Conservation (phyloP, 1,140 invertebrate genomes). For the Anadara kagoshimensis region DNA sequence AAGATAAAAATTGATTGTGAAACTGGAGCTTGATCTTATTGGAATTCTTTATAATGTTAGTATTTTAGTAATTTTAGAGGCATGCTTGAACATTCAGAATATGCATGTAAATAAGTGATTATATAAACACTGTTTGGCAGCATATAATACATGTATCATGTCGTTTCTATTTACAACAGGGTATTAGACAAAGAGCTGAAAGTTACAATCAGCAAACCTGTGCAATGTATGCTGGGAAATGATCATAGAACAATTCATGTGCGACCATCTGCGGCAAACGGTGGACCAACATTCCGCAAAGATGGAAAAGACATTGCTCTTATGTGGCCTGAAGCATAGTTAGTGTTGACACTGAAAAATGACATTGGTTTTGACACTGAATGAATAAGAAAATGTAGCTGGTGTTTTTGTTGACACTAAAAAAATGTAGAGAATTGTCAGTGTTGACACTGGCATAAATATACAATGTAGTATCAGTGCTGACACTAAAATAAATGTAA, state of each 20-base stretch:
- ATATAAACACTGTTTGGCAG: no score
- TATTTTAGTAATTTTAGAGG: no score
- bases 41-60: no score
- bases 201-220: constrained; percentile 79
- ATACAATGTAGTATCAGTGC: no score
- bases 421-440: not conserved
- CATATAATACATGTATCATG: no score
- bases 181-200: constrained; percentile 77
- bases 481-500: no score
- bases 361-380: no score
- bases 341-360: not conserved
- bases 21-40: no score
- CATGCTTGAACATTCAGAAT: no score
- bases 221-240: constrained; percentile 84
- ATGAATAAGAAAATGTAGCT: not conserved
- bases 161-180: constrained; percentile 73
- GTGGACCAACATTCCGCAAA: constrained; percentile 80
- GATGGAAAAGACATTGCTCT: constrained; percentile 68
- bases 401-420: not conserved
- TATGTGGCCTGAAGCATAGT: constrained; percentile 61
- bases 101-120: no score
- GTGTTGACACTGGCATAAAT: not conserved
- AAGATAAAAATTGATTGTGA: no score
- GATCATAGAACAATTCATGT: constrained; percentile 80
- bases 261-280: constrained; percentile 76